Conservation (phyloP, 2,113 vertebrate genomes). For the Ammodramus savannarum region DNA sequence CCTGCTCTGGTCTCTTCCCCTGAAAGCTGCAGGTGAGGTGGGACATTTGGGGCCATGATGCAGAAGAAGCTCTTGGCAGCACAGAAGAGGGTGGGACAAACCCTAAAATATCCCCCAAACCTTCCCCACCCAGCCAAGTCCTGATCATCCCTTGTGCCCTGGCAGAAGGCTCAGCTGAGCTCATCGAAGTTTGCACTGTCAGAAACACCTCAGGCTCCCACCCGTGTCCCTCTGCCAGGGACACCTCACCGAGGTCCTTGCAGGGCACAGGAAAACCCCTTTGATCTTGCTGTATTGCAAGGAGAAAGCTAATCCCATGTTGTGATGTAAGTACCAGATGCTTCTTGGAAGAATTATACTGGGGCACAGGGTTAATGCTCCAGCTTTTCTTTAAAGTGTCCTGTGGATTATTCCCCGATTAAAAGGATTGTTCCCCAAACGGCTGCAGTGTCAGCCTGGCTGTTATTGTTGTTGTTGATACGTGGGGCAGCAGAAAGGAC, state of each 20-base stretch:
- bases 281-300: conserved; percentile 24
- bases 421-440: conserved; percentile 59
- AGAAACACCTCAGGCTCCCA: neutral
- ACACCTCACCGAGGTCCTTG: neutral
- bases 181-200: rapidly evolving
- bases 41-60: rapidly evolving
- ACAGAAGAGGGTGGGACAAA: neutral
- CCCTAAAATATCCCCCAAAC: neutral
- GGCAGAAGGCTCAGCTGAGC: neutral
- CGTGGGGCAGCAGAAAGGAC: neutral
- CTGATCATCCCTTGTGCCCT: neutral
- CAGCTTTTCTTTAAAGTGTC: conserved; percentile 70
- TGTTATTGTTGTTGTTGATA: conserved; percentile 27
- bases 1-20: neutral
- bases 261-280: neutral
- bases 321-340: conserved; percentile 64
- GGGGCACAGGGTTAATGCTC: conserved; percentile 72
- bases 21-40: neutral
- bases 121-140: neutral
- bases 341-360: conserved; percentile 65
- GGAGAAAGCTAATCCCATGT: conserved; percentile 61
- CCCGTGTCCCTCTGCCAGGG: rapidly evolving
- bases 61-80: neutral
- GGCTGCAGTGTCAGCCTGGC: conserved; percentile 16
- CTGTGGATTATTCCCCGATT: conserved; percentile 66